Conservation (phyloP, 2,888 invertebrate genomes). For the Xestia ashworthii region DNA sequence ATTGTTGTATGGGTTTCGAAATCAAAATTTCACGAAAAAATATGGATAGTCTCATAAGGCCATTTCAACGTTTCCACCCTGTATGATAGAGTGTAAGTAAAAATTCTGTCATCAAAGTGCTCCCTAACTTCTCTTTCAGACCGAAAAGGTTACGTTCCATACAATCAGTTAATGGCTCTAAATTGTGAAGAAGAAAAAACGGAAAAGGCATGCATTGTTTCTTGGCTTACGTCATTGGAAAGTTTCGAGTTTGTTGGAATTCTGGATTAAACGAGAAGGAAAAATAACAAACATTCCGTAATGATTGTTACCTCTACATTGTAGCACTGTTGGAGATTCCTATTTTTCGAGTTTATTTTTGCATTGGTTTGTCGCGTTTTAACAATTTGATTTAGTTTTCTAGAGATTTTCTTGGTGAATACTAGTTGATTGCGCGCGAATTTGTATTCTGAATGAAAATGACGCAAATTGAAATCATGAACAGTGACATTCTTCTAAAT, state of each 20-base stretch:
- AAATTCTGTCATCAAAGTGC: neutral
- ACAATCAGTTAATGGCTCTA: neutral
- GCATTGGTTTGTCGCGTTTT: constrained; percentile 2
- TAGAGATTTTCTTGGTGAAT: neutral
- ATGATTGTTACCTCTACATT: neutral
- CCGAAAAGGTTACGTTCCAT: neutral
- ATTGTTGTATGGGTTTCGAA: too few species aligned
- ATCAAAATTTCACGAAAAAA: too few species aligned
- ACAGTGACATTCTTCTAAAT: neutral
- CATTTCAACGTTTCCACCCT: too few species aligned
- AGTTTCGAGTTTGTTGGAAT: neutral
- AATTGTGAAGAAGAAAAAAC: neutral
- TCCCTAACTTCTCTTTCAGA: neutral
- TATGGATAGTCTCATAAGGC: too few species aligned
- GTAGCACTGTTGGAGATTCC: constrained; percentile 10
- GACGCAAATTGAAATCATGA: neutral
- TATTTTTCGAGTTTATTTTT: constrained; percentile 28
- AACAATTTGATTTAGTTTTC: constrained; percentile 1
- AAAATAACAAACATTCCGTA: neutral
- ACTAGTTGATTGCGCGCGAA: neutral
- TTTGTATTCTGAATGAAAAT: neutral
- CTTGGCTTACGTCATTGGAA: neutral
- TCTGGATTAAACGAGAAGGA: neutral
- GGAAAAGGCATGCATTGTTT: neutral
- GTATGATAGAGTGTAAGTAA: neutral